Base-by-base conservation (phyloP, 2,888 invertebrate species). In the Onthophagus sagittarius region DNA sequence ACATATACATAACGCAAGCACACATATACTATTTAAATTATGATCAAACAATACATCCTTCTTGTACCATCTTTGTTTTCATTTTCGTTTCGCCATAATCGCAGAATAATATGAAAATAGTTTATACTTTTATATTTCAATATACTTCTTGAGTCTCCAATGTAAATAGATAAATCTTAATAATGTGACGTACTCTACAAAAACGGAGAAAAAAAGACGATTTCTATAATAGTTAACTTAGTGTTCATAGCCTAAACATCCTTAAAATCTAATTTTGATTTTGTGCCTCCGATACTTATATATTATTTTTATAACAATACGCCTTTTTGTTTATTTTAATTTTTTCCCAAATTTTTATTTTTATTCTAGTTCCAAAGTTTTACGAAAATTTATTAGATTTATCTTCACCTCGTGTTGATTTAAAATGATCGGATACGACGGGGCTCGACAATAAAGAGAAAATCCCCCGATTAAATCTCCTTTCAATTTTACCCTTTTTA, bases 81-180 rank as follows among this genome's bases (percentile, higher is more conserved):
- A 71, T 74, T 74, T 78, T 71, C 33, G 72, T 74, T 74, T 78
- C 77, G 76, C 79, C 79, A 80, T 81, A 81, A 81, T 81, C 81
- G 81, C 81, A 81, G 82, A 81, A 83, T 82, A 82, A 82, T 83
- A 82, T 81, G 82, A 83, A 83, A 83, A 83, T 83, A 82, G 82
- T 82, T 67, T 67, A 67, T 67, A 67, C 67, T 67, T 67, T 80
- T 82, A 80, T 81, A 80, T 76, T 71, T 76, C 81, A 81, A 81
- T 82, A 67, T 67, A 67, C 32, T 67, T 67, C 82, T 82, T 82
- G 82, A 83, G 82, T 83, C 83, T 82, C 82, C 83, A 81, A 81
- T 83, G 82, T 83, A 83, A 82, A 82, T 83, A 83, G 82, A 83
- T 82, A 83, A 83, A 82, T 82, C 81, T 82, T 81, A 82, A 53